phyloP scores from a whole-genome alignment of 2,113 vertebrate species.

The Donacobius atricapilla region DNA sequence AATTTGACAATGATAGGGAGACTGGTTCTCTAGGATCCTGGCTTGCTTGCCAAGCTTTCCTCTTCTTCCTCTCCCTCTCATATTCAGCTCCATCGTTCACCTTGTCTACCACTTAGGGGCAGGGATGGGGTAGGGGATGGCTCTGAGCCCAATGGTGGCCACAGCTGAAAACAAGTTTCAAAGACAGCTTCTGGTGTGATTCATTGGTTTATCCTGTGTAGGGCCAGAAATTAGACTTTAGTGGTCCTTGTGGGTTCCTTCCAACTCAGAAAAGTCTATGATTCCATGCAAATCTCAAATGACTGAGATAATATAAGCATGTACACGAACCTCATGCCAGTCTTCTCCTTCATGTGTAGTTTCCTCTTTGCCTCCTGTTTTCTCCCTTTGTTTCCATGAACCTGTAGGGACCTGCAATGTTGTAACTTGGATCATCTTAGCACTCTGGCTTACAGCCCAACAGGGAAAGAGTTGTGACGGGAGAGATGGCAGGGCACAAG shows the following conservation, averaged over 20 bases:
- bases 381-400: background rate
- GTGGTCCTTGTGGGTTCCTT: background rate
- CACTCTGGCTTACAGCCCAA: background rate
- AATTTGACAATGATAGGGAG: background rate
- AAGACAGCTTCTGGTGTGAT: background rate
- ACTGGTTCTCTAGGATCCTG: background rate
- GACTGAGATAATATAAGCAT: background rate
- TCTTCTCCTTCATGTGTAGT: background rate
- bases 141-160: rapidly evolving
- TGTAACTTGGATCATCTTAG: background rate
- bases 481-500: background rate
- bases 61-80: background rate
- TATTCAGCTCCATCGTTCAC: background rate
- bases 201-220: background rate
- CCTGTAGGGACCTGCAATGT: background rate
- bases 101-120: background rate
- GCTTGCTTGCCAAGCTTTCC: background rate
- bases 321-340: background rate
- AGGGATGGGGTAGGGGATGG: background rate
- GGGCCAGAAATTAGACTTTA: background rate
- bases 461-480: background rate
- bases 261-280: background rate
- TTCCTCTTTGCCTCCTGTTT: background rate
- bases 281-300: background rate
- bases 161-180: background rate